Evolutionary conservation across 2,113 vertebrate species (phyloP).

Genomic region (Falco punctatus): DNA sequence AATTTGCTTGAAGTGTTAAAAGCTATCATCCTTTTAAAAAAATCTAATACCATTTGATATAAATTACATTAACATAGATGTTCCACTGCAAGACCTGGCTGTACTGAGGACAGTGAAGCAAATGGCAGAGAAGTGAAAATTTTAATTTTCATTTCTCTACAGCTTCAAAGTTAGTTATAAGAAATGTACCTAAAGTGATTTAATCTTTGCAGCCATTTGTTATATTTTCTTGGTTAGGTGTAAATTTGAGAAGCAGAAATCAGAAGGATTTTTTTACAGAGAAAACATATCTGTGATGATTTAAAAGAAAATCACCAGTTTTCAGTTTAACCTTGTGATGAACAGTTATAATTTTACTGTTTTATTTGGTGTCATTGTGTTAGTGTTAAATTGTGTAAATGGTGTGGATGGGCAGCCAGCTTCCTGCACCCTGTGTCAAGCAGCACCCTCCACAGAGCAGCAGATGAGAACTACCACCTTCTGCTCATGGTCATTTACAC

Average conservation of each 20-base stretch:
- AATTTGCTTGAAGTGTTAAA: not conserved
- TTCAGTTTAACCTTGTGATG: not conserved
- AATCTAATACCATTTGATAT: not conserved
- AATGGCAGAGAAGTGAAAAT: not conserved
- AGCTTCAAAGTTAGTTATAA: not conserved
- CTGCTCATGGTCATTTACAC: not conserved
- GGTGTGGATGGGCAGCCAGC: not conserved
- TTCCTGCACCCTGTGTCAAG: accelerated
- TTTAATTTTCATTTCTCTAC: not conserved
- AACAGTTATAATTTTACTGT: not conserved
- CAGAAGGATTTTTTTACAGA: not conserved
- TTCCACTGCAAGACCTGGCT: not conserved
- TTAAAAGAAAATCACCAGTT: not conserved
- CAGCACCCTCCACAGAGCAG: not conserved
- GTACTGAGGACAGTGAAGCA: not conserved
- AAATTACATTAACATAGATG: not conserved
- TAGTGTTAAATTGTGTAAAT: not conserved
- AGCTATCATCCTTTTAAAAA: not conserved
- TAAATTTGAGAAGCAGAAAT: not conserved
- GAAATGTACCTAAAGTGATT: not conserved
- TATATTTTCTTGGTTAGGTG: not conserved
- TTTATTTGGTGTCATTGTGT: not conserved
- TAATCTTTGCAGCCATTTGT: not conserved
- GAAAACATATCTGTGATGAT: not conserved
- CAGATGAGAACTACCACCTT: not conserved